phyloP scores from a whole-genome alignment of 2,797 vertebrate species.

The Hylomyscus alleni region DNA sequence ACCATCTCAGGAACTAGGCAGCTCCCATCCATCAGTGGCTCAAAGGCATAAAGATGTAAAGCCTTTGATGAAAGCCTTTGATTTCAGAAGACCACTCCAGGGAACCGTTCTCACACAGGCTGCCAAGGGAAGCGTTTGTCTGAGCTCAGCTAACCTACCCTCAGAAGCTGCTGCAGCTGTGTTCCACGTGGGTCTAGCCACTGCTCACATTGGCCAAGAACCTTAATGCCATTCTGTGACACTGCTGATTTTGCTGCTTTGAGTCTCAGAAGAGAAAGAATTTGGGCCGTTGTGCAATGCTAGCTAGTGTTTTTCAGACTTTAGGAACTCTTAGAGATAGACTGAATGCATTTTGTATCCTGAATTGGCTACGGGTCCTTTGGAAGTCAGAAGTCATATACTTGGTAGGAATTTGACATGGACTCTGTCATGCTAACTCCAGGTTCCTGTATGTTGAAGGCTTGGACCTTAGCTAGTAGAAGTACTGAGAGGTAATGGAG shows the following conservation, averaged over 20 bases:
- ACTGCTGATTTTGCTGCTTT: not conserved
- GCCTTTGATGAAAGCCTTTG: not conserved
- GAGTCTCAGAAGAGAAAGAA: not conserved
- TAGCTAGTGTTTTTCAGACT: not conserved
- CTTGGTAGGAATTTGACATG: not conserved
- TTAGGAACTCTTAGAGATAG: not conserved
- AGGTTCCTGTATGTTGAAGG: not conserved
- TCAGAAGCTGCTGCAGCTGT: not conserved
- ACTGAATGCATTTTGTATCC: not conserved
- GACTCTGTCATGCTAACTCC: not conserved
- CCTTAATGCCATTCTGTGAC: not conserved
- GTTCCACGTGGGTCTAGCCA: not conserved
- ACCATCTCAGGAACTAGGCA: not conserved
- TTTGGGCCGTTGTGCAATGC: not conserved
- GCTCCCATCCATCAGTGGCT: not conserved
- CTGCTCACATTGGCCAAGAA: not conserved
- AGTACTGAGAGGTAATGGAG: not conserved
- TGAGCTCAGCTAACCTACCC: not conserved
- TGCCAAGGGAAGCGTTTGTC: not conserved
- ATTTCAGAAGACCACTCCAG: not conserved
- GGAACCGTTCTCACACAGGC: not conserved
- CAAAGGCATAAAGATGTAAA: not conserved
- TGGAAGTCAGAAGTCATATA: not conserved
- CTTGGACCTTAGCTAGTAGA: not conserved
- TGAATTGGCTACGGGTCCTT: not conserved